These are phyloP conservation scores for Mythimna ferrago DNA, from an alignment of 2,888 invertebrate genomes.

Conservation along the genomic window DNA sequence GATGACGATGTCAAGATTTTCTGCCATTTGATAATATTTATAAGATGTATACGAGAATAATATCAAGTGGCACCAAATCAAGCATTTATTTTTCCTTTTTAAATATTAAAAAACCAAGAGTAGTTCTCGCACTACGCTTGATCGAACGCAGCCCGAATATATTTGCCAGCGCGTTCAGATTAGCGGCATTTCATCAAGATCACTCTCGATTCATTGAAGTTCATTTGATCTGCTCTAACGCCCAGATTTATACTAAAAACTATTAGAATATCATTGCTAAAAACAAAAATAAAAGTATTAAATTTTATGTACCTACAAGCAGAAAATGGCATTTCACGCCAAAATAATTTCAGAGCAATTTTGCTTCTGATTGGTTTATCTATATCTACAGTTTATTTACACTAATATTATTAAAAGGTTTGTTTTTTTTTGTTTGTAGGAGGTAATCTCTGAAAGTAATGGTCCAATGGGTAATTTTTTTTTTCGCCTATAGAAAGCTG, in stretches of 20 bases:
- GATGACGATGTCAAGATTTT: too few species aligned
- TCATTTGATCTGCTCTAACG: constrained; percentile 30
- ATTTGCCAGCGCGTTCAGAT: constrained; percentile 27
- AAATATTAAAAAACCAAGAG: neutral
- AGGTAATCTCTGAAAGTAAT: too few species aligned
- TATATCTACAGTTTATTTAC: neutral
- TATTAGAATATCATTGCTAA: too few species aligned
- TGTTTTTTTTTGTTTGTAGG: too few species aligned
- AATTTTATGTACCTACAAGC: too few species aligned
- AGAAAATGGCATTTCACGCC: neutral
- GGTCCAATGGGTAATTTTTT: too few species aligned
- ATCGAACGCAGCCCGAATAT: constrained; percentile 36
- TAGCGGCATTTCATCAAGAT: constrained; percentile 38
- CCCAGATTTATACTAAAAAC: neutral
- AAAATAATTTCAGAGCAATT: neutral
- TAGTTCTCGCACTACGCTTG: constrained; percentile 21
- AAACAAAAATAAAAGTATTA: too few species aligned
- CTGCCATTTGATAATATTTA: too few species aligned
- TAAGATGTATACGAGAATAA: too few species aligned
- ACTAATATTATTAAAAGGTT: too few species aligned
- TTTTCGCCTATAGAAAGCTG: too few species aligned
- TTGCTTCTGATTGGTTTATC: constrained; percentile 2
- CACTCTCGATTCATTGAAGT: constrained; percentile 24
- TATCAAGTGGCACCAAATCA: too few species aligned
- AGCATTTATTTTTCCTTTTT: neutral